Evolutionary conservation across 1,140 invertebrate genomes (phyloP).

Genomic region (Cydia splendana): DNA sequence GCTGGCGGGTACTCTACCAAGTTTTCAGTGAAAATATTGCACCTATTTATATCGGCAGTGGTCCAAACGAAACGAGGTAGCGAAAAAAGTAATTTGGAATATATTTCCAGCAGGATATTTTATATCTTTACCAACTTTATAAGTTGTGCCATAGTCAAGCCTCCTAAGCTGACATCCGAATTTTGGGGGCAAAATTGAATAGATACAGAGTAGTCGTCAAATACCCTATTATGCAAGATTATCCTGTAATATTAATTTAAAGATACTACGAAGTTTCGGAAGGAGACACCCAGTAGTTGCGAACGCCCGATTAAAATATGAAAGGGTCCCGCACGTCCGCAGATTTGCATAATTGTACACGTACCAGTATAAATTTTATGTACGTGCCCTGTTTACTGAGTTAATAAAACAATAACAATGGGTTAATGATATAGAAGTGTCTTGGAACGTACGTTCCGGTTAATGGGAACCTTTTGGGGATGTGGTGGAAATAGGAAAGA

Average conservation of each 20-base stretch:
- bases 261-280: background rate
- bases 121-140: too few species aligned
- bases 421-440: constrained; percentile 43
- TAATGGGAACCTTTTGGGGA: background rate
- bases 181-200: too few species aligned
- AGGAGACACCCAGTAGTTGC: background rate
- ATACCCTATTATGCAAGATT: too few species aligned
- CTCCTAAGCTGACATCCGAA: too few species aligned
- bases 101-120: too few species aligned
- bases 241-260: background rate
- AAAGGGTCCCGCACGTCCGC: constrained; percentile 44
- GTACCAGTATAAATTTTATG: constrained; percentile 56
- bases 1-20: constrained; percentile 45
- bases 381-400: constrained; percentile 50
- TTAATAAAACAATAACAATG: constrained; percentile 58
- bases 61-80: constrained; percentile 36
- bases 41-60: constrained; percentile 51
- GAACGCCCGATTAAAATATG: constrained; percentile 47
- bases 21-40: constrained; percentile 54
- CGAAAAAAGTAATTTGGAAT: background rate
- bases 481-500: too few species aligned
- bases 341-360: constrained; percentile 59
- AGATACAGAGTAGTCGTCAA: too few species aligned
- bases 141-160: too few species aligned
- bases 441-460: background rate